Percentiles rank a stretch among this genome's conserved stretches.
phyloP scores from a whole-genome alignment of 2,797 vertebrate genomes.

The Aulostomus chinensis region DNA sequence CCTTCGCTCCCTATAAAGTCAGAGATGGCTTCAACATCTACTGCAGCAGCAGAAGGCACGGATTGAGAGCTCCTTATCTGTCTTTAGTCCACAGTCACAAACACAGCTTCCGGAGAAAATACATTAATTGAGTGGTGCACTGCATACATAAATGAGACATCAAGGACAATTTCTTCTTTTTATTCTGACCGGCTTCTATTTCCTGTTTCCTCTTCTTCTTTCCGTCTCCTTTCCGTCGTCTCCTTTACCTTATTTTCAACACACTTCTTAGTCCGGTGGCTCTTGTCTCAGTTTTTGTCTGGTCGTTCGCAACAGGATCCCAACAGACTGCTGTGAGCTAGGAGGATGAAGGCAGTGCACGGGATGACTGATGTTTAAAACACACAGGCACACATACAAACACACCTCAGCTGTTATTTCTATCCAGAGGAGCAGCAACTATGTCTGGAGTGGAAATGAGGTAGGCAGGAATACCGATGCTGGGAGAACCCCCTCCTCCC shows the following conservation, averaged over 20 bases:
- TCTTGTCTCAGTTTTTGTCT: slow-evolving; percentile 41
- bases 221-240: slow-evolving; percentile 18
- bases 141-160: slow-evolving; percentile 15
- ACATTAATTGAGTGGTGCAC: slow-evolving; percentile 25
- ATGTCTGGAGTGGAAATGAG: slow-evolving; percentile 76
- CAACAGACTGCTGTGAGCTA: slow-evolving; percentile 30
- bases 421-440: slow-evolving; percentile 42
- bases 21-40: slow-evolving; percentile 65
- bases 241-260: slow-evolving; percentile 15
- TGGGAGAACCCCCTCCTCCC: slow-evolving; percentile 57
- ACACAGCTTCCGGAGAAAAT: slow-evolving; percentile 39
- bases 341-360: slow-evolving; percentile 42
- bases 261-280: slow-evolving; percentile 32
- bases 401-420: slow-evolving; percentile 40
- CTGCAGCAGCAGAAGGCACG: slow-evolving; percentile 45
- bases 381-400: slow-evolving; percentile 11
- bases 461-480: slow-evolving; percentile 70
- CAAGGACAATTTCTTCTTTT: slow-evolving; percentile 15
- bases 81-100: slow-evolving; percentile 41
- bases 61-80: slow-evolving; percentile 37
- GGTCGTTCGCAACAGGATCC: slow-evolving; percentile 56
- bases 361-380: slow-evolving; percentile 42
- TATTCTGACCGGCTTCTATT: slow-evolving; percentile 10
- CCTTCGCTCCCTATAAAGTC: slow-evolving; percentile 49
- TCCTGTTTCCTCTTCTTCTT: slow-evolving; percentile 25